Evolutionary conservation across 64 coral and sea anemone species (phyloP), one percentile per base, ranked within the genome.

Genomic region (Orbicella faveolata): DNA sequence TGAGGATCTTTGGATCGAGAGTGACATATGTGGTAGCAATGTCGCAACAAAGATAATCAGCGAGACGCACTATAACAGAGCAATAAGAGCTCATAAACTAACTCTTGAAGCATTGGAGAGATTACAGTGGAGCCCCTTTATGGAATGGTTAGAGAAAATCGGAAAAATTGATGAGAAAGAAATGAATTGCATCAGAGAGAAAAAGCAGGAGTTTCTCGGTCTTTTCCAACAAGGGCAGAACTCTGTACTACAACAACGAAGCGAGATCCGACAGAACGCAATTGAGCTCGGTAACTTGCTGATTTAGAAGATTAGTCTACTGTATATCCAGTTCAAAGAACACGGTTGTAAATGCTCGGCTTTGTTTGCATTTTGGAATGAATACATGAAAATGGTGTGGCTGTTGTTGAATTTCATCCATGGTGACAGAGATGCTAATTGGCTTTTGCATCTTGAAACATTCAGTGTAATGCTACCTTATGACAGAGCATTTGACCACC

Each of bases 301-400:
- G 75, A 41, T 52, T 61, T 75, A 53, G 72, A 87, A 57, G 84
- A 87, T 53, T 53, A 53, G 10, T 53, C 52, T 10, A 53, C 52
- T 53, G 70, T 75, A 75, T 70, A 75, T 52, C 57, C 37, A 88
- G 70, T 55, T 33, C 73, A 15, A 76, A 88, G 52, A 53, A 10
- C 10, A 53, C 10, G 52, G 52, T 53, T 10, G 52, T 53, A 53
- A 53, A 10, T 53, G 52, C 10, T 53, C 52, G 10, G 52, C 52
- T 10, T 53, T 53, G 52, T 53, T 53, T 10, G 52, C 52, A 66
- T 89, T 87, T 79, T 92, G 90, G 84, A 74, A 69, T 66, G 76
- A 75, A 35, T 92, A 92, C 66, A 86, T 92, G 53, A 48, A 92
- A 12, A 92, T 92, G 90, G 90, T 92, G 8, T 75, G 83, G 63